Evolutionary conservation across 2,113 vertebrate species (phyloP).

Genomic region (Mus spicilegus): DNA sequence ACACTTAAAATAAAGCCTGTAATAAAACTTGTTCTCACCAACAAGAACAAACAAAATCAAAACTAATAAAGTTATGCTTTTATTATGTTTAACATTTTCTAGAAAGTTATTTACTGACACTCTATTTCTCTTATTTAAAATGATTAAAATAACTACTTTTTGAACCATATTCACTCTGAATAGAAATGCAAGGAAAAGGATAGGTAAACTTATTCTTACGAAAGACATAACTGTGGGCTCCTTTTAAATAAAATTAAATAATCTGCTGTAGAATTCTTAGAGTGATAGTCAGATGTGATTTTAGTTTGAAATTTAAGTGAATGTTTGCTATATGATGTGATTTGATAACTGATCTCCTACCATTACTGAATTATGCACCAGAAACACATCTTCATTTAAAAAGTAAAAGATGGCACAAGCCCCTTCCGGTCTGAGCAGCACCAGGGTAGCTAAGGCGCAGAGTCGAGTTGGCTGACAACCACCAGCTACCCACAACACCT

Average conservation of each 20-base stretch:
- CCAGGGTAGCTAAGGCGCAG: no score
- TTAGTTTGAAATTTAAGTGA: not conserved
- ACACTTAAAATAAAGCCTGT: not conserved
- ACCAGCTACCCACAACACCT: no score
- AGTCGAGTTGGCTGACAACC: no score
- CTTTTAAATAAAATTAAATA: not conserved
- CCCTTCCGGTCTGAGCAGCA: no score
- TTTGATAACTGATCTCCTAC: not conserved
- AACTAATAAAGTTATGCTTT: not conserved
- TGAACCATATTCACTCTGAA: not conserved
- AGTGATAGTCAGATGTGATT: not conserved
- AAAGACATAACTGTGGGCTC: not conserved
- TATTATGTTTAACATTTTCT: not conserved
- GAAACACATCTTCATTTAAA: not conserved
- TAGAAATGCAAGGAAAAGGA: not conserved
- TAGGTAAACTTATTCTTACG: not conserved
- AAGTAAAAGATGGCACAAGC: not conserved
- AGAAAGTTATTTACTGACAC: not conserved
- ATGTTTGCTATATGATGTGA: not conserved
- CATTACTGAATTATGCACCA: not conserved
- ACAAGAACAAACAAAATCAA: not conserved
- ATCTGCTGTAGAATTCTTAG: not conserved
- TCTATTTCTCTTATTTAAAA: not conserved
- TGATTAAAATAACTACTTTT: not conserved
- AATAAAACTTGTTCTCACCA: not conserved